phyloP scores from a whole-genome alignment of 2,113 vertebrate genomes.

The Acrocephalus arundinaceus region DNA sequence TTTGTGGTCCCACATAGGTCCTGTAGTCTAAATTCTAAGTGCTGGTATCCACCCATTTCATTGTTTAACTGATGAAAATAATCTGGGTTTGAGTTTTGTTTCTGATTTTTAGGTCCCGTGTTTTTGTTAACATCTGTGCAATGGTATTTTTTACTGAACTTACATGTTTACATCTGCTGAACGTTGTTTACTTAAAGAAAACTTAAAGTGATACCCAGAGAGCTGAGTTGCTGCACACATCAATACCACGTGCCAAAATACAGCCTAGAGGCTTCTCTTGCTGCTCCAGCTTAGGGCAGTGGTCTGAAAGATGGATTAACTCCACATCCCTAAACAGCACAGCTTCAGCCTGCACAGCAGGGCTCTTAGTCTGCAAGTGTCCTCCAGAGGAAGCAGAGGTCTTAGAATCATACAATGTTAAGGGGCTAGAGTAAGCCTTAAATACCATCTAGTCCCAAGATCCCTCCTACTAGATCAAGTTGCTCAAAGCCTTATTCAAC shows the following conservation, averaged over 20 bases:
- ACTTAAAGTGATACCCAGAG: fast-evolving
- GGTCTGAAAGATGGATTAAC: fast-evolving
- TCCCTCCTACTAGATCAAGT: too few species aligned
- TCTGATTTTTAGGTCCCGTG: background rate
- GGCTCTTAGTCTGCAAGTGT: fast-evolving
- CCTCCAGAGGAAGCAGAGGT: fast-evolving
- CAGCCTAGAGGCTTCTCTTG: background rate
- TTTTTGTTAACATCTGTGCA: fast-evolving
- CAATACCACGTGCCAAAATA: fast-evolving
- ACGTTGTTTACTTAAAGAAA: background rate
- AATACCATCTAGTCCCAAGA: background rate
- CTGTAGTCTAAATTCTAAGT: background rate
- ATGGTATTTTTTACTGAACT: fast-evolving
- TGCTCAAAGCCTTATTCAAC: background rate
- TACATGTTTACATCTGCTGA: fast-evolving
- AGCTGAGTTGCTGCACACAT: fast-evolving
- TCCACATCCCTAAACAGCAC: fast-evolving
- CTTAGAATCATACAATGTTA: background rate
- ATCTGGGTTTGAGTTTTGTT: background rate
- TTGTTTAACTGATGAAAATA: background rate
- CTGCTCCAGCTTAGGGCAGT: fast-evolving
- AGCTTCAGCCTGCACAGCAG: background rate
- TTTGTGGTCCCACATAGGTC: background rate
- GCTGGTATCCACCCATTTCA: too few species aligned
- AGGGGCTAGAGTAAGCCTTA: background rate